Base-by-base conservation (phyloP, 2,888 invertebrate genomes). In the Pseudanteris insignis region DNA sequence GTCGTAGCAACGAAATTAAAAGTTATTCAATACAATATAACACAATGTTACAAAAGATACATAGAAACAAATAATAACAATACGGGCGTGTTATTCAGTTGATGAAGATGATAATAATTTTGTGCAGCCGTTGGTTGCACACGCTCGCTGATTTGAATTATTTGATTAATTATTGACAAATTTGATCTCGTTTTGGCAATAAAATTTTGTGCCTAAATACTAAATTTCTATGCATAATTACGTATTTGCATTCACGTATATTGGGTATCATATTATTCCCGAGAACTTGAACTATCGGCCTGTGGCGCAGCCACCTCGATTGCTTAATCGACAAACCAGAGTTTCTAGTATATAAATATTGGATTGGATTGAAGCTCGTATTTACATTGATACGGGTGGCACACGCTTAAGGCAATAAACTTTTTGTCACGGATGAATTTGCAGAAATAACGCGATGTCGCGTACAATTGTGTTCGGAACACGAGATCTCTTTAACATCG, bases 181-280 rank as follows among this genome's bases (percentile, higher is more conserved):
- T 29, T 29, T 29, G 26, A 10, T 51, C 51, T 55, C 48, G 38
- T 41, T 53, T 48, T 59, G 65, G 57, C 58, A 60, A 48, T 40
- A 50, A 43, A 54, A 54, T 59, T 51, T 64, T 64, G 38, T 54
- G 57, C 53, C 57, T 64, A 66, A 60, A 65, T 67, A 63, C 70
- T 71, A 68, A 18, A 70, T 67, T 44, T 58, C 46, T 69, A 69
- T 63, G 67, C 67, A 63, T 69, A 70, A 66, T 64, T 67, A 66
- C 68, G 63, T 18, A 18, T 18, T 18, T 18, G 6, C 18, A 4
- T 18, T 71, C 73, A 74, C 72, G 70, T 74, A 72, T 73, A 66
- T 68, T 63, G 60, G 63, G 63, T 65, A 54, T 58, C 54, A 57
- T 58, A 60, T 60, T 60, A 63, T 60, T 60, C 58, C 57, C 60